Evolutionary conservation across 92 coral and sea anemone species (phyloP), one percentile per base, ranked within the genome.

Genomic region (Porites rus): DNA sequence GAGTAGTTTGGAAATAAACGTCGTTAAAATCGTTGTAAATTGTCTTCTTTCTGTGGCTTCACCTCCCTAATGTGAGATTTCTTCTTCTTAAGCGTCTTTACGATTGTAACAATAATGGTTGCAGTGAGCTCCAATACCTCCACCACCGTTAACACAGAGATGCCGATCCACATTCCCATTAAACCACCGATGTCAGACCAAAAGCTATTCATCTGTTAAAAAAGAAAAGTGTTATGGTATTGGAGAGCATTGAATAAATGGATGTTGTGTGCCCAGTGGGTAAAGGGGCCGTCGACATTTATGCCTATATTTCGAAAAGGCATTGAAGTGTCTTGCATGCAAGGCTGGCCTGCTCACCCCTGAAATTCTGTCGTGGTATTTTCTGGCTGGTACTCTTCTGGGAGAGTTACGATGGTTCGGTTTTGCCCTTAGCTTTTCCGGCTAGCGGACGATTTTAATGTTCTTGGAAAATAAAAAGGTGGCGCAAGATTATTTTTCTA

Each of bases 131-230:
- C 91, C 66, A 90, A 19, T 43, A 90, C 67, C 65, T 90, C 93
- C 8, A 80, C 88, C 60, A 80, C 22, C 2, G 93, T 86, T 20
- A 90, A 77, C 50, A 75, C 88, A 6, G 93, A 90, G 2, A 90
- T 51, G 19, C 93, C 93, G 38, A 90, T 82, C 93, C 93, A 90
- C 90, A 90, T 76, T 46, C 93, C 93, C 93, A 90, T 59, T 46
- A 86, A 80, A 10, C 93, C 93, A 20, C 93, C 93, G 60, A 90
- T 73, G 76, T 86, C 89, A 10, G 91, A 90, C 68, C 81, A 31
- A 14, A 90, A 51, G 25, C 85, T 82, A 28, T 70, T 31, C 6
- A 69, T 5, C 93, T 90, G 52, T 65, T 7, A 17, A 70, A 78
- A 25, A 84, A 17, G 77, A 78, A 77, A 7, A 6, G 21, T n/a